These are phyloP conservation scores for Polydrusus cervinus DNA, from an alignment of 2,888 invertebrate genomes.

Conservation along the genomic window DNA sequence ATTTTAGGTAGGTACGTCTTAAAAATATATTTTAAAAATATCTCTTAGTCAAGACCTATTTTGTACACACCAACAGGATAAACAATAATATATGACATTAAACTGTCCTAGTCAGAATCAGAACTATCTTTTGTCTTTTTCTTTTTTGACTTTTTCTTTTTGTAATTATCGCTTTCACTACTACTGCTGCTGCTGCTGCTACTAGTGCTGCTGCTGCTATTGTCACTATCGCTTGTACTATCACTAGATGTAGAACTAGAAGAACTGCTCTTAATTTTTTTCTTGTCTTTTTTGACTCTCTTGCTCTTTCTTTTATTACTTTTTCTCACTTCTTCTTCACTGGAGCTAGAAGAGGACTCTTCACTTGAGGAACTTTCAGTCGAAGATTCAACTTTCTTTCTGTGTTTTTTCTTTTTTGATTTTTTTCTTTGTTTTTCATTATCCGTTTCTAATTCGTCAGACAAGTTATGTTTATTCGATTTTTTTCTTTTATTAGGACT, in stretches of 20 bases:
- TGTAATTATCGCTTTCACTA: conserved; percentile 30
- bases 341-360: conserved; percentile 57
- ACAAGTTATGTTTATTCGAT: conserved; percentile 6
- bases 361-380: conserved; percentile 42
- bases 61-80: background rate
- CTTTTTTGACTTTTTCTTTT: conserved; percentile 38
- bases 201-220: conserved; percentile 10
- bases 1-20: no score
- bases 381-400: conserved; percentile 27
- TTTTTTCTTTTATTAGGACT: background rate
- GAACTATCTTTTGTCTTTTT: conserved; percentile 13
- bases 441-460: conserved; percentile 30
- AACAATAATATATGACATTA: background rate
- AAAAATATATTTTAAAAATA: conserved; percentile 19
- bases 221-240: conserved; percentile 20
- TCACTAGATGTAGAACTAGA: conserved; percentile 53
- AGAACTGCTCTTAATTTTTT: conserved; percentile 52
- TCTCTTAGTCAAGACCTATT: background rate
- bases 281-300: conserved; percentile 19
- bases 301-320: conserved; percentile 47
- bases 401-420: conserved; percentile 48
- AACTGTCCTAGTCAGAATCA: conserved; percentile 10
- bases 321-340: conserved; percentile 54
- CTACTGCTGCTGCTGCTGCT: conserved; percentile 24
- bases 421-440: conserved; percentile 40